Percentiles rank a stretch among this genome's conserved stretches.
phyloP scores from a whole-genome alignment of 1,140 invertebrate species.

The Trialeurodes vaporariorum region DNA sequence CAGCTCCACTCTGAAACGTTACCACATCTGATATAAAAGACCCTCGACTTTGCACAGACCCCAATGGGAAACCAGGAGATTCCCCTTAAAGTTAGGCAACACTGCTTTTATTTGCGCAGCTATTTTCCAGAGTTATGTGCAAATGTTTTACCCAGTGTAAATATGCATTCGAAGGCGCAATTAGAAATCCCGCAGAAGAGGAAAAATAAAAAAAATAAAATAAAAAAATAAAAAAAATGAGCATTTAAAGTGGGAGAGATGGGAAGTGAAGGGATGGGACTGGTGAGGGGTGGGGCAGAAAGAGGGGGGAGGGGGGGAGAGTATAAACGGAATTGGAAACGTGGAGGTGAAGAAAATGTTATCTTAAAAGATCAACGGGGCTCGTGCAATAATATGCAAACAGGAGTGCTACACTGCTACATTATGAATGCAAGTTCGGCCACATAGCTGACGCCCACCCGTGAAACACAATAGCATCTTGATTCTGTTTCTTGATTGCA shows the following conservation, averaged over 20 bases:
- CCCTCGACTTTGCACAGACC: no score
- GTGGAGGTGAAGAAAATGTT: background rate
- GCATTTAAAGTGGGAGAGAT: background rate
- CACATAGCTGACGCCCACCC: background rate
- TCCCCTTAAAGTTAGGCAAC: no score
- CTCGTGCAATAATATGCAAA: background rate
- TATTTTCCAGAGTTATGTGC: background rate
- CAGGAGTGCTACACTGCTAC: background rate
- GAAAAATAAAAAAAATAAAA: no score
- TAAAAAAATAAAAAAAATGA: background rate
- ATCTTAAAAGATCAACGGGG: background rate
- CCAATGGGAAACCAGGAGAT: no score
- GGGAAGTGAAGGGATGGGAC: no score
- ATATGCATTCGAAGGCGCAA: background rate
- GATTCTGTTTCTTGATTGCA: background rate
- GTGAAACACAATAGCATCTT: background rate
- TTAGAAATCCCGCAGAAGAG: no score
- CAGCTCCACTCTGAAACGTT: no score
- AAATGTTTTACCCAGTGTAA: background rate
- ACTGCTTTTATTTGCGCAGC: no score
- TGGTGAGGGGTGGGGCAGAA: no score
- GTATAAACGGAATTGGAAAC: background rate
- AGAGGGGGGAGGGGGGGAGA: background rate
- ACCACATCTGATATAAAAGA: no score
- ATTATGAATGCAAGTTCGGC: background rate